Evolutionary conservation across 2,888 invertebrate genomes (phyloP), one percentile per base, ranked within the genome.

Genomic region (Caenorhabditis panamensis): DNA sequence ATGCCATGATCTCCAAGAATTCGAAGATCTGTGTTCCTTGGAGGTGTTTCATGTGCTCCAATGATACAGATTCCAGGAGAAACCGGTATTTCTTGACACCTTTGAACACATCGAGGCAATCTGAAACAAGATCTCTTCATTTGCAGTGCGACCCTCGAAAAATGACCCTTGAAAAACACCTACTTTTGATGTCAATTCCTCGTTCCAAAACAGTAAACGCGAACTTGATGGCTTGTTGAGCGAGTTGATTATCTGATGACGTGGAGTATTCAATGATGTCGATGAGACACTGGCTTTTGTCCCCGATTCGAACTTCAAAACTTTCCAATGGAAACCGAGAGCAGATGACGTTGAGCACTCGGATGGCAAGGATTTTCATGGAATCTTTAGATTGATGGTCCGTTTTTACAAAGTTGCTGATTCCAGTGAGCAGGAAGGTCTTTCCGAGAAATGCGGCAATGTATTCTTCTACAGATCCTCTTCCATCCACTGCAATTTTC

Each of bases 331-430:
- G 44, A 0, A 26, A 3, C 2, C 11, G 22, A 0, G 51, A 26
- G 16, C 59, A 75, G 8, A 75, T 53, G 1, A 66, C 75, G 24
- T 75, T 75, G 24, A 75, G 61, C 0, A 75, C 75, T 53, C 75
- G 69, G 11, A 80, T 56, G 0, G 80, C 80, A 11, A 80, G n/a
- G 36, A 80, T 80, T 26, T 80, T 80, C 75, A 75, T 75, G 6
- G 75, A 75, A 49, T 80, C 80, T 16, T 69, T 80, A 2, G 80
- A 75, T 26, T 79, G 68, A 0, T 41, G 58, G 24, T 80, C 75
- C 13, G 63, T 80, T 41, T 75, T 75, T 47, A 80, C 8, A 16
- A 69, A 51, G 24, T 44, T 72, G 13, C 47, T 64, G 6, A 47
- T 36, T 18, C 80, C 80, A 31, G 80, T 80, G 20, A 80, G 49